phyloP scores from a whole-genome alignment of 2,888 invertebrate genomes.

The Capitulum mitella region DNA sequence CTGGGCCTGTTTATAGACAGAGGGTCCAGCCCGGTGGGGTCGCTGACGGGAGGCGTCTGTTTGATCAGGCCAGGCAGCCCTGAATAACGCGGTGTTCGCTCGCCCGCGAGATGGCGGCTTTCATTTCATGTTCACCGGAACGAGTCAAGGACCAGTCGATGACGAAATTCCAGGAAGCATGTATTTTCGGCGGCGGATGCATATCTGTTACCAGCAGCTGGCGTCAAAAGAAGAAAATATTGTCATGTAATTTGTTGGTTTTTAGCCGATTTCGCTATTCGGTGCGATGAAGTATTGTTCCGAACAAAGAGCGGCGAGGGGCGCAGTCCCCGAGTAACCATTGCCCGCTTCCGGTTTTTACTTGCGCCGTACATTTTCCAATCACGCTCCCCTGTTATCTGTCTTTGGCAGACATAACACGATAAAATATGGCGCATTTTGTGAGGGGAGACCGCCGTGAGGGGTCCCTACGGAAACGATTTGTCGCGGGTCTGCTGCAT shows the following conservation, averaged over 20 bases:
- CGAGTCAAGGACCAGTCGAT: too few relatives aligned
- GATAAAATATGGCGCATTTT: conserved; percentile 1
- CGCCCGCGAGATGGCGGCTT: too few relatives aligned
- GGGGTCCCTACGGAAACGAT: too few relatives aligned
- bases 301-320: background rate
- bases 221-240: background rate
- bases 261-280: background rate
- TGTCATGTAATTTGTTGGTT: background rate
- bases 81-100: background rate
- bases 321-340: background rate
- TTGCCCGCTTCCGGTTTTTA: background rate
- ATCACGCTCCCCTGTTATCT: background rate
- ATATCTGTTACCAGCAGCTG: too few relatives aligned
- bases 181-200: too few relatives aligned
- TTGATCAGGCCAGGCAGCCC: background rate
- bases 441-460: background rate
- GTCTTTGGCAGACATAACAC: background rate
- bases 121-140: too few relatives aligned
- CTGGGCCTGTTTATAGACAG: background rate
- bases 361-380: background rate
- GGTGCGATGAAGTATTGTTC: background rate
- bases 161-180: too few relatives aligned
- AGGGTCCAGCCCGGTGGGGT: too few relatives aligned
- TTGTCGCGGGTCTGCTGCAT: background rate
- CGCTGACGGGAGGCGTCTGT: too few relatives aligned